Evolutionary conservation across 2,113 vertebrate genomes (phyloP).

Genomic region (Saguinus imperator): DNA sequence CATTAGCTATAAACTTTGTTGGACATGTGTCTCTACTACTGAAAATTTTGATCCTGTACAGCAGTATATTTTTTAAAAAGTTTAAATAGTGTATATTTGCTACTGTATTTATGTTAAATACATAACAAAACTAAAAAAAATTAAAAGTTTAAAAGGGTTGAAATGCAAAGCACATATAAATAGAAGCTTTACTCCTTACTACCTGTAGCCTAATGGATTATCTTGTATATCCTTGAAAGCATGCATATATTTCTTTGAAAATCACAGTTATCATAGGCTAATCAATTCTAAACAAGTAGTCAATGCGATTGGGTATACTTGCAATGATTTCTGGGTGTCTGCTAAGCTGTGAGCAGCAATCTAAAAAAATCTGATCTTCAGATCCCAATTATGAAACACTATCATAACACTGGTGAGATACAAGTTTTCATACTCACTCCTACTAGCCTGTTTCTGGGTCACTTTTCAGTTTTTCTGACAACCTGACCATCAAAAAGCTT

Average conservation of each 20-base stretch:
- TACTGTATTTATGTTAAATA: not conserved
- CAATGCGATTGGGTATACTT: not conserved
- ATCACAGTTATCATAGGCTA: not conserved
- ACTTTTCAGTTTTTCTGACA: not conserved
- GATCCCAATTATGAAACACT: not conserved
- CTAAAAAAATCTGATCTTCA: not conserved
- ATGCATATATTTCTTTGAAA: not conserved
- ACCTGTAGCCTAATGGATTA: not conserved
- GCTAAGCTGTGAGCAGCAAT: not conserved
- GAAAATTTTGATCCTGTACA: not conserved
- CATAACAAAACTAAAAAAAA: not conserved
- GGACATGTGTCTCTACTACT: not conserved
- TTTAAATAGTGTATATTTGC: not conserved
- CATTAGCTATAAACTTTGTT: not conserved
- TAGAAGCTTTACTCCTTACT: not conserved
- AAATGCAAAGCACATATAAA: slow-evolving; percentile 22
- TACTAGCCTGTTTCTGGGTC: not conserved
- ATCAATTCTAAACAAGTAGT: not conserved
- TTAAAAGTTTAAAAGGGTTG: not conserved
- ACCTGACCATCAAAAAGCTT: not conserved
- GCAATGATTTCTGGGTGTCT: not conserved
- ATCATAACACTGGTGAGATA: not conserved
- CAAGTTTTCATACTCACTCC: not conserved
- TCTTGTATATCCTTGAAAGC: not conserved
- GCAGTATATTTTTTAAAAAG: not conserved